Evolutionary conservation across 2,113 vertebrate genomes (phyloP), one percentile per base, ranked within the genome.

Genomic region (Falco punctatus): DNA sequence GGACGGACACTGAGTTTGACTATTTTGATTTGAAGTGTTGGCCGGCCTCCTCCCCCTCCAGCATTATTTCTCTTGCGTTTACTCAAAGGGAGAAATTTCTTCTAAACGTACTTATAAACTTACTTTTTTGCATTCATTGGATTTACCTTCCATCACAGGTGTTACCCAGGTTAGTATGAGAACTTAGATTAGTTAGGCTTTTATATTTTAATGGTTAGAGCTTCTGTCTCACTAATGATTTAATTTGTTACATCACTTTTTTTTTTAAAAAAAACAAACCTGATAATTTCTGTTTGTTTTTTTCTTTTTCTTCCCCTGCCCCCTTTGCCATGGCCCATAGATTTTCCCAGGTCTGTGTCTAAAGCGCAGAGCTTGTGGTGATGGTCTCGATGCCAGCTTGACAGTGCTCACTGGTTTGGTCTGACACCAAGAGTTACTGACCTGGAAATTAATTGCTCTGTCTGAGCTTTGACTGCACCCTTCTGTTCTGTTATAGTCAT

Each of bases 401-500:
- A 77, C 59, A 28, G 59, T 15, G 42, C 81, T 93, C 38, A 12
- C 58, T 71, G 27, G 30, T 87, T 82, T 81, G 80, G 32, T 88
- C 35, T 89, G 61, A 69, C 66, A 80, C 66, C 70, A 49, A 51
- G 67, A 87, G 49, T 79, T 70, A 46, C 4, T 92, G 87, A 88
- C 88, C 92, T 92, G 79, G 86, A 95, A 96, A 67, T 70, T 32
- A 79, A 87, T 81, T 80, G 58, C 73, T 82, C 40, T 77, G 49
- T 70, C 64, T 51, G 72, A 52, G 71, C 33, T 91, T 32, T 73
- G 58, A 44, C 71, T 49, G 35, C 42, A 11, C 5, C 72, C 58
- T 85, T 92, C 70, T 83, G 13, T 79, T 92, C 67, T 19, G n/a
- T 92, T 92, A 18, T 57, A 55, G 49, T 74, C 2, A 0, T 49